Evolutionary conservation across 2,888 invertebrate genomes (phyloP), one percentile per base, ranked within the genome.

Genomic region (Celastrina argiolus): DNA sequence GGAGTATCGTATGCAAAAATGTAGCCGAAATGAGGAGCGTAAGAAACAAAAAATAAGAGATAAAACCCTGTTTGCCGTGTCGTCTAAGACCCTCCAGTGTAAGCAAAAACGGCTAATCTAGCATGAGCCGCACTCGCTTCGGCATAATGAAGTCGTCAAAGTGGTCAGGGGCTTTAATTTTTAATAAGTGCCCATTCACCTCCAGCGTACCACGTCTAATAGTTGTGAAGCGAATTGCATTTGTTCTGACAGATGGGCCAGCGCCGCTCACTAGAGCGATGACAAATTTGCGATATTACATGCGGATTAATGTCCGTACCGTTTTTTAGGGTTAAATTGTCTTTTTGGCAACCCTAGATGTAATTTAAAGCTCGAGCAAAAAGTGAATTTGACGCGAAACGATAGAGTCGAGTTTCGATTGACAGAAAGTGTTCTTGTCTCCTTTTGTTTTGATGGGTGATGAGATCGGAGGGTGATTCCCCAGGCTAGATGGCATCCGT

Each of bases 291-390:
- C 87, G 85, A 90, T 91, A 90, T 91, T 90, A 90, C 91, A 88
- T 88, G 84, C 84, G 91, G 91, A 90, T 91, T 91, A 91, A 89
- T 89, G 88, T 89, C 87, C 81, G 84, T 83, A 81, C 83, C 83
- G 84, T 87, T 91, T 91, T 90, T 91, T 89, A 90, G 91, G 91
- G 90, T 88, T 89, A 90, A 90, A 90, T 90, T 91, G 91, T 91
- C 89, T 89, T 89, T 90, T 84, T 81, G 74, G 85, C 84, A 84
- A 81, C 85, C 86, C 86, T 78, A 73, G 70, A 73, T 74, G 73
- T 66, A 68, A 56, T 67, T 28, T 14, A n/a, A 22, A 22, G 12
- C 14, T 7, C 69, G 71, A 12, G 51, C 28, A 2, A 81, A 72
- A 70, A 67, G 68, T 63, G 72, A 73, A 79, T 71, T 56, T 80